phyloP scores from a whole-genome alignment of 1,140 invertebrate genomes.

The Drosophila arawakana region DNA sequence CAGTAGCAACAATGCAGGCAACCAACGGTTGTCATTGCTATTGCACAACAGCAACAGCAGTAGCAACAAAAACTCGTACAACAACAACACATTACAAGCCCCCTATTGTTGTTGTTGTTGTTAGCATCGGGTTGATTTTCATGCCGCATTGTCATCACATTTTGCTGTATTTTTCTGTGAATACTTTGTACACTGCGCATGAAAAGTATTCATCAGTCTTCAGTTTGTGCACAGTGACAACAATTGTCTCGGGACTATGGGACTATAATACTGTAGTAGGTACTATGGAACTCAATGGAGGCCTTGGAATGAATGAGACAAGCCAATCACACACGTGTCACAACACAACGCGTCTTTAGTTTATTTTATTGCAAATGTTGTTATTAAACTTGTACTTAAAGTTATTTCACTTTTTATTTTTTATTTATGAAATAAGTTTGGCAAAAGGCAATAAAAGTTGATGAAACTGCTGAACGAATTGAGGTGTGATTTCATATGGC shows the following conservation, averaged over 20 bases:
- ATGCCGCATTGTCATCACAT: conserved; percentile 78
- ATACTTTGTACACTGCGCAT: conserved; percentile 9
- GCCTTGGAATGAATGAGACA: conserved; percentile 31
- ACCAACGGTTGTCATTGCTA: conserved; percentile 60
- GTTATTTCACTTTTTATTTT: no score
- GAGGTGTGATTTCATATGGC: no score
- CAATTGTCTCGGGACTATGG: conserved; percentile 26
- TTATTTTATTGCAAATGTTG: conserved; percentile 18
- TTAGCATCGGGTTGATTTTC: conserved; percentile 47
- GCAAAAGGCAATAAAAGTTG: no score
- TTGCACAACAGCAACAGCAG: conserved; percentile 63
- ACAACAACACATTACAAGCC: conserved; percentile 37
- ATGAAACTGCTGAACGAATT: no score
- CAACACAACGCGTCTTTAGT: background rate
- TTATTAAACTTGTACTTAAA: background rate
- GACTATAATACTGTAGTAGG: background rate
- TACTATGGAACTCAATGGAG: background rate
- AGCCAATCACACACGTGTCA: conserved; percentile 4
- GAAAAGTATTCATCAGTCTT: conserved; percentile 8
- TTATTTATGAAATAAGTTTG: no score
- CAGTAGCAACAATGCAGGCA: conserved; percentile 32
- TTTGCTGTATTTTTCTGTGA: conserved; percentile 37
- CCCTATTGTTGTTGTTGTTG: conserved; percentile 33
- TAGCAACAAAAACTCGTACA: conserved; percentile 9
- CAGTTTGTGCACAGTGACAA: conserved; percentile 9